These are phyloP conservation scores for Amblyopsis rosae DNA, from an alignment of 2,113 vertebrate genomes.

Conservation along the genomic window DNA sequence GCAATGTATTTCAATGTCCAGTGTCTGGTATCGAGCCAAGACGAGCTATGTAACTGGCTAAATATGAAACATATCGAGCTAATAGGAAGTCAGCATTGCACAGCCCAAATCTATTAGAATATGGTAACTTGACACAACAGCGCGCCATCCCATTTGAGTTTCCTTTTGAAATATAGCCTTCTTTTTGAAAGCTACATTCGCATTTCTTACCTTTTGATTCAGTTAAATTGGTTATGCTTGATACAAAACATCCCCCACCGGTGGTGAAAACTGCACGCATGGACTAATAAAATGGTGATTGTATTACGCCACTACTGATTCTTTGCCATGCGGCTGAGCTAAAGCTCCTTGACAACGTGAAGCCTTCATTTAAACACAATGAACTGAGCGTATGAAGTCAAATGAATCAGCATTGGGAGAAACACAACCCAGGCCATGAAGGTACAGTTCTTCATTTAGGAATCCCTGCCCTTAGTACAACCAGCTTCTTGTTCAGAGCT, in stretches of 20 bases:
- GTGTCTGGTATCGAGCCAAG: neutral
- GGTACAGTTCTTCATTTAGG: too few relatives aligned
- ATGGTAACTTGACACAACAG: neutral
- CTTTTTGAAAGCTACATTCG: neutral
- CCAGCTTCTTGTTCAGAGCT: too few relatives aligned
- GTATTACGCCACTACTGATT: neutral
- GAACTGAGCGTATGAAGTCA: too few relatives aligned
- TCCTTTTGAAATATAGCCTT: neutral
- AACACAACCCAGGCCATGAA: too few relatives aligned
- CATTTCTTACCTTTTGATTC: constrained; percentile 3
- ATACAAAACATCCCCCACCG: neutral
- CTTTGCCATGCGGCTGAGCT: neutral
- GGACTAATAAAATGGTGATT: neutral
- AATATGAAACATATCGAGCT: neutral
- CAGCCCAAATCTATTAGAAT: neutral
- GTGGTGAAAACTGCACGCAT: neutral
- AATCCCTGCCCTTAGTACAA: too few relatives aligned
- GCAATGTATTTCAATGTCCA: neutral
- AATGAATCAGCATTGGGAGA: too few relatives aligned
- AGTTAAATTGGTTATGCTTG: constrained; percentile 5
- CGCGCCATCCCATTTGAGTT: neutral
- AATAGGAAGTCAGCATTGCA: neutral
- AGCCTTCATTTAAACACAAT: too few relatives aligned
- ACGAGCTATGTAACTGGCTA: neutral
- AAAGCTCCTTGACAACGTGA: neutral